Base-by-base conservation (phyloP, 2,888 invertebrate species). In the Napeogenes inachia region DNA sequence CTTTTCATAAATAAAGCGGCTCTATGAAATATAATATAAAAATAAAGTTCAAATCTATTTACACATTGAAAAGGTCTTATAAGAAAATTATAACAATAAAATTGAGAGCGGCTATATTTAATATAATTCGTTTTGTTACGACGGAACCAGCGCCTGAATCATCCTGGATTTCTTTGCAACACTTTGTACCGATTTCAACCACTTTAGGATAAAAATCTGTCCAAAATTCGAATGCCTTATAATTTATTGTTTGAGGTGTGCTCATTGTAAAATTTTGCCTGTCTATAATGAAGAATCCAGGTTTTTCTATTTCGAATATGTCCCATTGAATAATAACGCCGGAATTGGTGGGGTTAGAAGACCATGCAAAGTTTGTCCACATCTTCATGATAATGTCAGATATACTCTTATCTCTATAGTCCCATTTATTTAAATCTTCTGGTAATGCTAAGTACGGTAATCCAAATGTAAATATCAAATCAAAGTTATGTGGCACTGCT, bases 151-250 rank as follows among this genome's bases (percentile, higher is more conserved):
- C 70, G 10, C 87, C 81, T 3, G 86, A 86, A 67, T 90, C 90
- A 1, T 90, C 90, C 4, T 80, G 79, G 13, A 82, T 82, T 65
- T 91, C 91, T 76, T 95, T 95, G 74, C 96, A 96, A 76, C 96
- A 96, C 74, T 93, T 93, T 4, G 93, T 93, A 0, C 95, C 94
- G 66, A 94, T 93, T 73, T 93, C 92, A 12, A 95, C 84, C 50
- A 96, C 93, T 82, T 92, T 94, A 0, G 96, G 96, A 77, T 95
- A 96, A 79, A 95, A 95, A 66, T 94, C 93, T 71, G 95, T 95
- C 96, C 96, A 96, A 84, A 96, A 96, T 67, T 94, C 93, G 68
- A 96, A 92, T 32, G 95, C 93, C 75, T 94, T 94, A 74, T 95
- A 95, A 82, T 96, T 94, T 42, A 96, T 90, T 42, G 89, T 92